Conservation (phyloP, 2,888 invertebrate genomes). For the Theodoxus fluviatilis region DNA sequence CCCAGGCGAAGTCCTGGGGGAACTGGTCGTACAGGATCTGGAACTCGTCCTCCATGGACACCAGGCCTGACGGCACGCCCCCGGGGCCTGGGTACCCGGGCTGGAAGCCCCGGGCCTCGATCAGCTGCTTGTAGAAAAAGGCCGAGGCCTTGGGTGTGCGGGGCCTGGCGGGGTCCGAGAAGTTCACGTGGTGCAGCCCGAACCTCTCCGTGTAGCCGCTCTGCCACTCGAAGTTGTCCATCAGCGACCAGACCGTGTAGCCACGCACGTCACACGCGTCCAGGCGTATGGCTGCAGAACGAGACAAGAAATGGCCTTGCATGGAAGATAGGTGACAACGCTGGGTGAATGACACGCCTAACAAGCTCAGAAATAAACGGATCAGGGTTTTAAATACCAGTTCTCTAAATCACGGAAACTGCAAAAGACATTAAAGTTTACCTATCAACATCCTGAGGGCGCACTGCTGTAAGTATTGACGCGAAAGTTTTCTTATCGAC, state of each 20-base stretch:
- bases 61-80: slow-evolving; percentile 36
- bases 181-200: slow-evolving; percentile 78
- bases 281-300: slow-evolving; percentile 37
- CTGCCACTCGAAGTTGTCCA: slow-evolving; percentile 85
- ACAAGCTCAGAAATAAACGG: too few relatives aligned
- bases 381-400: too few relatives aligned
- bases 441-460: too few relatives aligned
- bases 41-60: slow-evolving; percentile 31
- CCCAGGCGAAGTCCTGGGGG: slow-evolving; percentile 49
- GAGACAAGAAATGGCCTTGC: background rate
- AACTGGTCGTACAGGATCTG: slow-evolving; percentile 36
- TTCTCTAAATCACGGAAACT: too few relatives aligned
- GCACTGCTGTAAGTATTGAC: too few relatives aligned
- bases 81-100: slow-evolving; percentile 32
- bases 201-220: slow-evolving; percentile 76
- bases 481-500: too few relatives aligned
- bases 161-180: slow-evolving; percentile 73
- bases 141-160: slow-evolving; percentile 74
- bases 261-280: slow-evolving; percentile 67
- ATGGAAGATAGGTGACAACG: too few relatives aligned
- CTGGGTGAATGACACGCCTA: too few relatives aligned
- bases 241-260: slow-evolving; percentile 80
- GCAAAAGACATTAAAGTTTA: too few relatives aligned
- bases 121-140: slow-evolving; percentile 43
- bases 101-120: slow-evolving; percentile 44